Percentiles rank a stretch among this genome's conserved stretches.
Conservation (phyloP, 2,113 vertebrate genomes). For the Camelus dromedarius region DNA sequence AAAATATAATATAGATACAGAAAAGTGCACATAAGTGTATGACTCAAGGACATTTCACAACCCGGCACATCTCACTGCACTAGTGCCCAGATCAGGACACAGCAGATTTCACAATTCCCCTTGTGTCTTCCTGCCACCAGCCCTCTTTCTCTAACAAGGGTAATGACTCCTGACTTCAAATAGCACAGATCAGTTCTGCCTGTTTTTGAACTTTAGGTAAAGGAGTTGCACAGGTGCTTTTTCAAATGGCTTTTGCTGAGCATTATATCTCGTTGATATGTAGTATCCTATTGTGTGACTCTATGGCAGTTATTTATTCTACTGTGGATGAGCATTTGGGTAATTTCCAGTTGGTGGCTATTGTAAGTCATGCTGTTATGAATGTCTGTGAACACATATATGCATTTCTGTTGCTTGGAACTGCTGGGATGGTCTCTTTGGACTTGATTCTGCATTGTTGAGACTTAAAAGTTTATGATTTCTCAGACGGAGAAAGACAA, state of each 20-base stretch:
- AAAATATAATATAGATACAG: not conserved
- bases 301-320: accelerated
- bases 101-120: not conserved
- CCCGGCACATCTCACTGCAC: accelerated
- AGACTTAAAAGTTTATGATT: not conserved
- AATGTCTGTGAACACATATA: accelerated
- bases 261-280: accelerated
- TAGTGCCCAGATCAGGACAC: not conserved
- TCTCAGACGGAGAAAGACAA: not conserved
- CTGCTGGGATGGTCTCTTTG: not conserved
- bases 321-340: not conserved
- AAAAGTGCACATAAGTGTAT: not conserved
- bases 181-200: not conserved
- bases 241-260: too few relatives aligned
- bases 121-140: not conserved
- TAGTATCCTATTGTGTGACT: accelerated
- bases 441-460: not conserved
- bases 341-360: not conserved
- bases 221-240: not conserved
- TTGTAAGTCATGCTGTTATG: accelerated
- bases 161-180: not conserved
- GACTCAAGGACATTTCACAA: not conserved
- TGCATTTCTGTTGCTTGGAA: not conserved
- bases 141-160: not conserved
- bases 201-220: not conserved